These are phyloP conservation scores for Cephus sareptanus DNA, from an alignment of 2,888 invertebrate genomes.

Conservation along the genomic window DNA sequence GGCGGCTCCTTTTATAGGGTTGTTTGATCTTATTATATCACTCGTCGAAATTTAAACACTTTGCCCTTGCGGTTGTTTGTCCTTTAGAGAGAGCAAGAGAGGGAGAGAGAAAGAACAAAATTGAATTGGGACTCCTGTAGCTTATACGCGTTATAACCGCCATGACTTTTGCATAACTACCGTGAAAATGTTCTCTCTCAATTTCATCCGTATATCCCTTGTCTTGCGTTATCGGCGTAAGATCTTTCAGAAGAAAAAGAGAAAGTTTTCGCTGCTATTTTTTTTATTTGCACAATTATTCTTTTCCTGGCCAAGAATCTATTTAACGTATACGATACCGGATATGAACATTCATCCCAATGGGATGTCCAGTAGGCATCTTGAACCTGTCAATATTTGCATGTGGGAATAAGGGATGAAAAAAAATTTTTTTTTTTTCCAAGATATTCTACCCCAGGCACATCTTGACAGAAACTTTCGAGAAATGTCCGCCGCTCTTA, in stretches of 20 bases:
- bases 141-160: not conserved
- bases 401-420: not conserved
- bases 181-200: not conserved
- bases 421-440: too few species aligned
- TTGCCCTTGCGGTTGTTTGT: conserved; percentile 31
- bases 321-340: not conserved
- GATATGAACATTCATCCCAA: not conserved
- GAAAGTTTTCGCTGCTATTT: not conserved
- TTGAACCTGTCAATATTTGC: not conserved
- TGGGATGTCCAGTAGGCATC: not conserved
- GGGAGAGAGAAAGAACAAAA: not conserved
- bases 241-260: not conserved
- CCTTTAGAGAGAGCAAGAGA: not conserved
- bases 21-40: conserved; percentile 65
- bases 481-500: not conserved
- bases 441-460: not conserved
- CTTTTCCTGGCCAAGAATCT: not conserved
- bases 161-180: not conserved
- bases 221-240: not conserved
- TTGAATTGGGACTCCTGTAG: not conserved
- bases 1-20: conserved; percentile 47
- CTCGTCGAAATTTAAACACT: conserved; percentile 63
- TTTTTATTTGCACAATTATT: not conserved
- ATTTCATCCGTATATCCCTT: not conserved
- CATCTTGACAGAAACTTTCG: not conserved